These are phyloP conservation scores for Helicoverpa assulta DNA, from an alignment of 2,888 invertebrate species.

Conservation along the genomic window DNA sequence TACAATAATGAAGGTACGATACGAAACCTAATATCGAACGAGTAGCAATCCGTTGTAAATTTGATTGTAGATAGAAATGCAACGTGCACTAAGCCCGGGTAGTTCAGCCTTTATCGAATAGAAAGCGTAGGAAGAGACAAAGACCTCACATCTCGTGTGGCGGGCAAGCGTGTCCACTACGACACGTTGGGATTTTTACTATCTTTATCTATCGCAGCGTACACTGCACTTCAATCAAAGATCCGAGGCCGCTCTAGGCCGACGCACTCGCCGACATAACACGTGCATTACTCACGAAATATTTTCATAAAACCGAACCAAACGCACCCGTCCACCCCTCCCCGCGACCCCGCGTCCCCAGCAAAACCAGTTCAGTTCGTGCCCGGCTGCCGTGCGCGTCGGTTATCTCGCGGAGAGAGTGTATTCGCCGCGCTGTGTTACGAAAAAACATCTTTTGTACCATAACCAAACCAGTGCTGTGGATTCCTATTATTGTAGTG, in stretches of 20 bases:
- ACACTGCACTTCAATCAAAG: constrained; percentile 85
- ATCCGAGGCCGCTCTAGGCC: constrained; percentile 87
- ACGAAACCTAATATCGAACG: constrained; percentile 68
- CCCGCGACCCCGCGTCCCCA: constrained; percentile 75
- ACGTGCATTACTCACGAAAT: constrained; percentile 91
- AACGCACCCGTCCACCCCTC: constrained; percentile 83
- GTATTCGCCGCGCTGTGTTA: constrained; percentile 82
- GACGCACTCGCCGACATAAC: constrained; percentile 88
- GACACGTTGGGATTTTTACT: constrained; percentile 71
- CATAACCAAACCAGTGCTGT: constrained; percentile 87
- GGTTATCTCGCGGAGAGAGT: constrained; percentile 72
- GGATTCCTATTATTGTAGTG: constrained; percentile 84
- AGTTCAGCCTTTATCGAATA: constrained; percentile 70
- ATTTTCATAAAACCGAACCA: constrained; percentile 90
- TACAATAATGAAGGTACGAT: constrained; percentile 63
- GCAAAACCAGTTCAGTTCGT: constrained; percentile 89
- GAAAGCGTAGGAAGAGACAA: constrained; percentile 77
- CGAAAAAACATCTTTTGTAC: constrained; percentile 85
- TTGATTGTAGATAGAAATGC: constrained; percentile 81
- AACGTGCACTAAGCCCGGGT: constrained; percentile 70
- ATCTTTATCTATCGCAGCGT: constrained; percentile 75
- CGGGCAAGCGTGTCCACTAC: constrained; percentile 64
- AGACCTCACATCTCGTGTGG: constrained; percentile 70
- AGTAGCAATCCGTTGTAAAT: constrained; percentile 78
- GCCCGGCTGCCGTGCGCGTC: constrained; percentile 88